Evolutionary conservation across 2,888 invertebrate genomes (phyloP).

Genomic region (Merodon equestris): DNA sequence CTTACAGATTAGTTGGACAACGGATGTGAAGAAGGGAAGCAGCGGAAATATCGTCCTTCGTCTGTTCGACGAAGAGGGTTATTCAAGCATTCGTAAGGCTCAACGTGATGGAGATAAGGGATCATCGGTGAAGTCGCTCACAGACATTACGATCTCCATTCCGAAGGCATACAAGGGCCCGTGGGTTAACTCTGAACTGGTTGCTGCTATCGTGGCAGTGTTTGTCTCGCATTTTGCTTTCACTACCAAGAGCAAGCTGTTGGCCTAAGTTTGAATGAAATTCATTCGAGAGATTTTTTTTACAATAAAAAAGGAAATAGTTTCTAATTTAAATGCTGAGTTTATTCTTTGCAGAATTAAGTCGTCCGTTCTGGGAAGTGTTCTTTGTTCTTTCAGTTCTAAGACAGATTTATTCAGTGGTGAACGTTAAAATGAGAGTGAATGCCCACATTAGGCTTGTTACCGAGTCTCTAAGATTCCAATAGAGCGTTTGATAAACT

Average conservation of each 20-base stretch:
- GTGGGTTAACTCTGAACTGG: conserved; percentile 94
- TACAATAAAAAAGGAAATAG: conserved; percentile 41
- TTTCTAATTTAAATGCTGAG: background rate
- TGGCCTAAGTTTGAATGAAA: conserved; percentile 82
- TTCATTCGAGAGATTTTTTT: conserved; percentile 73
- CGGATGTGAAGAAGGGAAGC: conserved; percentile 89
- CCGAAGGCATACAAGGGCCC: conserved; percentile 93
- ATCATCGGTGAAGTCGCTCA: conserved; percentile 83
- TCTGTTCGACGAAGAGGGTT: conserved; percentile 95
- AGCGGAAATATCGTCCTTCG: conserved; percentile 90
- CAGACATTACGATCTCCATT: conserved; percentile 85
- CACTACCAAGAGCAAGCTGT: conserved; percentile 88
- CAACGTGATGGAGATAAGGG: conserved; percentile 85
- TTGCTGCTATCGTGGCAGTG: conserved; percentile 89
- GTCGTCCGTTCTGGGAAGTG: background rate
- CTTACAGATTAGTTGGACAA: conserved; percentile 93
- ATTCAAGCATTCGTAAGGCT: conserved; percentile 90
- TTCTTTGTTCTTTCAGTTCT: too few relatives aligned
- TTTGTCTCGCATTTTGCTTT: conserved; percentile 93
- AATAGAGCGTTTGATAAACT: too few relatives aligned
- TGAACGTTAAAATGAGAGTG: too few relatives aligned
- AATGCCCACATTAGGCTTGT: too few relatives aligned
- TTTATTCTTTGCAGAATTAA: conserved; percentile 4
- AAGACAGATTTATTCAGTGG: too few relatives aligned
- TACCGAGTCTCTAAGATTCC: too few relatives aligned